Percentiles rank a stretch among this genome's conserved stretches.
Evolutionary conservation across 1,140 invertebrate genomes (phyloP).

Genomic region (Nasonia vitripennis): DNA sequence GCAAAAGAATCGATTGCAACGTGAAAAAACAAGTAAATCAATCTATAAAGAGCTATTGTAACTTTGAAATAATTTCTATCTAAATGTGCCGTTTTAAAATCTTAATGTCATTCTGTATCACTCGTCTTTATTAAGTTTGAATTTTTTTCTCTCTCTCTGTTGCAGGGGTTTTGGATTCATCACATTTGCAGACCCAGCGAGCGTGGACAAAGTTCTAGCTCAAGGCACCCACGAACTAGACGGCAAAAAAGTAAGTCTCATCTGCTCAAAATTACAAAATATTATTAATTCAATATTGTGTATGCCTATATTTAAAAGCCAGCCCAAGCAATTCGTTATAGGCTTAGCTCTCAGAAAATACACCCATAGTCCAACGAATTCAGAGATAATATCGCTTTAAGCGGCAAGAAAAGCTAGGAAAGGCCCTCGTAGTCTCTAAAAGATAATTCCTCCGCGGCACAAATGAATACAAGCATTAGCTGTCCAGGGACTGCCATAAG

Average conservation of each 20-base stretch:
- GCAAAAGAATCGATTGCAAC: background rate
- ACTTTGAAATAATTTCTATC: slow-evolving; percentile 28
- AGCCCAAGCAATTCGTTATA: background rate
- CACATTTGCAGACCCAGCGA: slow-evolving; percentile 94
- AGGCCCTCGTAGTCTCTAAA: slow-evolving; percentile 10
- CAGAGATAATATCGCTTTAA: slow-evolving; percentile 16
- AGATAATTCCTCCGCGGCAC: slow-evolving; percentile 56
- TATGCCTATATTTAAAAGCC: background rate
- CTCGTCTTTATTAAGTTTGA: slow-evolving; percentile 32
- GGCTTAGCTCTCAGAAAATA: background rate
- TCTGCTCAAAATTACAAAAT: background rate
- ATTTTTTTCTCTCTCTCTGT: slow-evolving; percentile 75
- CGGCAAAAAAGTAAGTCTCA: slow-evolving; percentile 91
- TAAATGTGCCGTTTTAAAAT: background rate
- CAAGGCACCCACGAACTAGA: slow-evolving; percentile 95
- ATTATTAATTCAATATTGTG: background rate
- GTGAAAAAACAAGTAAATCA: background rate
- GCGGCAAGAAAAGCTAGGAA: slow-evolving; percentile 46
- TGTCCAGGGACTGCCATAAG: slow-evolving; percentile 64
- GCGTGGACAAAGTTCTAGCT: slow-evolving; percentile 95
- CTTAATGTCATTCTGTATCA: background rate
- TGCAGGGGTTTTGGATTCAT: slow-evolving; percentile 98
- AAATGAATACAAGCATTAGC: slow-evolving; percentile 69
- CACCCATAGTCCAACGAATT: background rate
- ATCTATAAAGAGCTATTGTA: background rate